phyloP scores from a whole-genome alignment of 1,140 invertebrate species.

The Lamellibrachia luymesi region DNA sequence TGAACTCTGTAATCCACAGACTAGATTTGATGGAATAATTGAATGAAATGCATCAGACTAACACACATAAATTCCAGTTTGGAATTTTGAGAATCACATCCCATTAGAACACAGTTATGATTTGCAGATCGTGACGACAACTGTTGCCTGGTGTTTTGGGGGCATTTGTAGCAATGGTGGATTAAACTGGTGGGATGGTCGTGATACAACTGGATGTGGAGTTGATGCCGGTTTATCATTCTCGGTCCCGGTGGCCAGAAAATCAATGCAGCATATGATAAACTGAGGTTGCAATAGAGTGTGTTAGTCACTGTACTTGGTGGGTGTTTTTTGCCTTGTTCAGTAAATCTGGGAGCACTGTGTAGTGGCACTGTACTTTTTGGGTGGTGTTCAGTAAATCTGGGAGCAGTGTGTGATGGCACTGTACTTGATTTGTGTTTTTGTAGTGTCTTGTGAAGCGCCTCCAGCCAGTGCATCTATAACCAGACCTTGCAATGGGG shows the following conservation, averaged over 20 bases:
- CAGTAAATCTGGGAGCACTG: not conserved
- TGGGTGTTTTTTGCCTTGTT: not conserved
- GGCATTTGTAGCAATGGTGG: not conserved
- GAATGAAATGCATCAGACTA: too few species aligned
- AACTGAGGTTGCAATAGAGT: not conserved
- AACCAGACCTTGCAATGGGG: not conserved
- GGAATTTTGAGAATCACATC: not conserved
- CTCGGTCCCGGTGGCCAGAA: not conserved
- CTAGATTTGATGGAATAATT: too few species aligned
- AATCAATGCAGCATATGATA: constrained; percentile 1
- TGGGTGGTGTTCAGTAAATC: not conserved
- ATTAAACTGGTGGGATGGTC: not conserved
- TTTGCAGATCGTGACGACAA: not conserved
- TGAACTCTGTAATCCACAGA: too few species aligned
- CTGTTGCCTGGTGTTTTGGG: not conserved
- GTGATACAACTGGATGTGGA: not conserved
- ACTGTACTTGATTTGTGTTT: not conserved
- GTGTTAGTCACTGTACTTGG: not conserved
- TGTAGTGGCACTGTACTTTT: not conserved
- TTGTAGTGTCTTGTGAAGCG: not conserved
- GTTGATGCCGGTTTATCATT: not conserved
- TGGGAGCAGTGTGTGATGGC: not conserved
- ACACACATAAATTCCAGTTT: too few species aligned
- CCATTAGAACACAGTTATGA: not conserved
- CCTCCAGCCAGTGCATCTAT: not conserved